Percentiles rank a stretch among this genome's conserved stretches.
Evolutionary conservation across 2,797 vertebrate species (phyloP).

Genomic region (Amblyopsis hoosieri): DNA sequence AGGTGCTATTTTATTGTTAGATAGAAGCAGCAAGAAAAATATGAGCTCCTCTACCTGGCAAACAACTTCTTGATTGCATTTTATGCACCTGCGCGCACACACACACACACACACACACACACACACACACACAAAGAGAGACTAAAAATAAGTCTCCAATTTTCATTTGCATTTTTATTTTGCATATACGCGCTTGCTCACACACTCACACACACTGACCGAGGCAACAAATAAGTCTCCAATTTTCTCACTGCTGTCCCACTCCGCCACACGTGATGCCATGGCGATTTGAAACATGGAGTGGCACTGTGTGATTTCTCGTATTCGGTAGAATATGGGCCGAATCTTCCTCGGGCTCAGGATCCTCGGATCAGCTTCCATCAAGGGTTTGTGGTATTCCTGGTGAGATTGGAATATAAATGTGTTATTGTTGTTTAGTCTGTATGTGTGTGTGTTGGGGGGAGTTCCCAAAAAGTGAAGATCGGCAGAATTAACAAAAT

Average conservation of each 20-base stretch:
- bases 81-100: background rate
- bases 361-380: slow-evolving; percentile 90
- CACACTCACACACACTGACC: slow-evolving; percentile 64
- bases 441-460: background rate
- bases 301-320: slow-evolving; percentile 95
- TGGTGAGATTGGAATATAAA: slow-evolving; percentile 43
- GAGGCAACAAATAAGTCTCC: slow-evolving; percentile 96
- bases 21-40: slow-evolving; percentile 24
- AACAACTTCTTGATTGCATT: slow-evolving; percentile 29
- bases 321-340: slow-evolving; percentile 85
- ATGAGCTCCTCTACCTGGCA: slow-evolving; percentile 28
- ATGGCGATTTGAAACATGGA: slow-evolving; percentile 97
- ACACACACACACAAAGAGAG: slow-evolving; percentile 10
- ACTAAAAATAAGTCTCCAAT: slow-evolving; percentile 16
- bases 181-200: background rate
- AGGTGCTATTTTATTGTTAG: slow-evolving; percentile 15
- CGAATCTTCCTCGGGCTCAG: slow-evolving; percentile 89
- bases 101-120: slow-evolving; percentile 13
- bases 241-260: slow-evolving; percentile 90
- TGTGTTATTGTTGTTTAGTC: background rate
- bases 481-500: too few relatives aligned
- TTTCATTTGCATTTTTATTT: slow-evolving; percentile 11
- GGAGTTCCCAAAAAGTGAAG: slow-evolving; percentile 8
- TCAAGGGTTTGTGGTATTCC: slow-evolving; percentile 89
- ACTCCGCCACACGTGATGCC: slow-evolving; percentile 89